Conservation (phyloP, 2,888 invertebrate genomes). For the Andrena hattorfiana region DNA sequence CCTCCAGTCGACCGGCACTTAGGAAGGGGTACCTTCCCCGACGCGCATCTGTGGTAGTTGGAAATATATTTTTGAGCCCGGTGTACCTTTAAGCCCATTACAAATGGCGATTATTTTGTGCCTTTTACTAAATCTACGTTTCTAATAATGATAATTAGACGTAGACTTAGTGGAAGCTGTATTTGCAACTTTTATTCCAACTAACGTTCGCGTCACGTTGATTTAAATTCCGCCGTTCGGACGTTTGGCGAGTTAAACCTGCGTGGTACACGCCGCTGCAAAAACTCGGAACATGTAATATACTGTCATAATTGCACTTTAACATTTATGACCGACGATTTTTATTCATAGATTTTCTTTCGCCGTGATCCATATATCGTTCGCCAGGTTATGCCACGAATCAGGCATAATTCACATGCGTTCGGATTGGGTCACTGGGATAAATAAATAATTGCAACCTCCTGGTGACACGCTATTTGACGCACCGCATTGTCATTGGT, state of each 20-base stretch:
- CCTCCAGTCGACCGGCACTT: no score
- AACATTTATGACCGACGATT: slow-evolving; percentile 17
- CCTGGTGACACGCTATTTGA: neutral
- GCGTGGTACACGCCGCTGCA: slow-evolving; percentile 1
- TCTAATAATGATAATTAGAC: slow-evolving; percentile 4
- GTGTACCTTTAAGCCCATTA: slow-evolving; percentile 41
- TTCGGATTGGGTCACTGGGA: slow-evolving; percentile 16
- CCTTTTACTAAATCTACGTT: slow-evolving; percentile 14
- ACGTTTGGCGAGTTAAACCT: neutral
- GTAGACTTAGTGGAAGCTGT: neutral
- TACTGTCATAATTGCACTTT: neutral
- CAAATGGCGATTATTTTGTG: slow-evolving; percentile 63
- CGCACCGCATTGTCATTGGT: slow-evolving; percentile 3
- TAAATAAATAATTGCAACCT: slow-evolving; percentile 22
- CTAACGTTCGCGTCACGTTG: neutral
- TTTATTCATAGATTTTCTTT: neutral
- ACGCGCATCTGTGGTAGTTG: no score
- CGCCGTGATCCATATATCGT: slow-evolving; percentile 2
- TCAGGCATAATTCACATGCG: slow-evolving; percentile 7
- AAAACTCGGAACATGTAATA: slow-evolving; percentile 8
- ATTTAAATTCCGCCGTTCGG: neutral
- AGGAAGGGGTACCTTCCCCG: no score
- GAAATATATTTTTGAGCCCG: no score
- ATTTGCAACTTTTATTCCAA: neutral
- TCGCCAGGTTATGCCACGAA: neutral